These are phyloP conservation scores for Urophycis tenuis DNA, from an alignment of 2,797 vertebrate genomes.

Conservation along the genomic window DNA sequence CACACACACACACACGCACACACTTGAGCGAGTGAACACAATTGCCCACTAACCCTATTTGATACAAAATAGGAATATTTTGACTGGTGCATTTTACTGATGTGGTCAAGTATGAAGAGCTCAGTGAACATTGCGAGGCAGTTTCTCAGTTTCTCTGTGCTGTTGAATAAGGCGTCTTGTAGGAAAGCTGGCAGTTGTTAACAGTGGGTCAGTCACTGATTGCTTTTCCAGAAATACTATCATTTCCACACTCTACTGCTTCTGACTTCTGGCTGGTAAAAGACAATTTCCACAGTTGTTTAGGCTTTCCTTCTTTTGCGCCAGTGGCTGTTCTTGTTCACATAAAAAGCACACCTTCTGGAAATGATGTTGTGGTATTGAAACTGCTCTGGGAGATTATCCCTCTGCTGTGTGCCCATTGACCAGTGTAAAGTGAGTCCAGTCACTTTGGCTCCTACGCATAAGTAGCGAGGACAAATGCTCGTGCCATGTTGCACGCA, in stretches of 20 bases:
- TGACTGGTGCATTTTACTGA: not conserved
- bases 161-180: not conserved
- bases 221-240: slow-evolving; percentile 48
- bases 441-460: not conserved
- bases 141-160: not conserved
- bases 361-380: not conserved
- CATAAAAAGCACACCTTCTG: not conserved
- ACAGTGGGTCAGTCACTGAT: slow-evolving; percentile 38
- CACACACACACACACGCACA: not conserved
- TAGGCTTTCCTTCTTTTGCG: slow-evolving; percentile 22
- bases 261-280: slow-evolving; percentile 38
- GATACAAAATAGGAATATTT: not conserved
- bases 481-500: not conserved
- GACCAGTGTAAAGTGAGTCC: not conserved
- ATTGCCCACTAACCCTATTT: too few relatives aligned
- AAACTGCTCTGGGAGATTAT: not conserved
- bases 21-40: not conserved
- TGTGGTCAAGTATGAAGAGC: not conserved
- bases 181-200: not conserved
- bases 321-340: not conserved
- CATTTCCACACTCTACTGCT: slow-evolving; percentile 29
- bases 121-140: not conserved
- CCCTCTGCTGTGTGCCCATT: not conserved
- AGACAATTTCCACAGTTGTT: slow-evolving; percentile 29
- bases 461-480: too few relatives aligned